Conservation (phyloP, 2,113 vertebrate species). For the Trematocara marginatum region DNA sequence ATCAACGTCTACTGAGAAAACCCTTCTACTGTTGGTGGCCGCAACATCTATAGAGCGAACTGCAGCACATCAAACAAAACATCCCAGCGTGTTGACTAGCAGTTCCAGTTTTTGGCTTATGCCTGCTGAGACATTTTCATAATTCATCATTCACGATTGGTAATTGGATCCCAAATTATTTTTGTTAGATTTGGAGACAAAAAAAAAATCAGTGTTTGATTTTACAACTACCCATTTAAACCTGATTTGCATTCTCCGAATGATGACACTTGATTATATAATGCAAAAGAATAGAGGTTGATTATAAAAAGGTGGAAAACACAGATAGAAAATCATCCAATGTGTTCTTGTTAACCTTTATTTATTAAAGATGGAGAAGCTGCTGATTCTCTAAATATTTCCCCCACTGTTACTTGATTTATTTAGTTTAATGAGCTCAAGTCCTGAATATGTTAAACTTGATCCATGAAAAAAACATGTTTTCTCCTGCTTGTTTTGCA, state of each 20-base stretch:
- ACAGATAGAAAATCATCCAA: neutral
- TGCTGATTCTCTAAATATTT: neutral
- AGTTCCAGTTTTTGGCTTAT: neutral
- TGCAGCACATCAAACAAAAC: neutral
- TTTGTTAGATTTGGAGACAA: conserved; percentile 7
- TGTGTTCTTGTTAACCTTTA: neutral
- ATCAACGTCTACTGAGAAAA: neutral
- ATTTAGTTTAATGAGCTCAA: neutral
- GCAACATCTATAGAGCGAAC: neutral
- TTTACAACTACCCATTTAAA: conserved; percentile 2
- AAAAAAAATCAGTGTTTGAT: conserved; percentile 15
- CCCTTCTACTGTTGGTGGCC: neutral
- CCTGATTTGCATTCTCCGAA: neutral
- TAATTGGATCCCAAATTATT: conserved; percentile 20
- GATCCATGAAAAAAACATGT: neutral
- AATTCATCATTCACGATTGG: conserved; percentile 19
- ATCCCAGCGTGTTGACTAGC: neutral
- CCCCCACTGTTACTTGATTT: neutral
- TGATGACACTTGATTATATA: conserved; percentile 2
- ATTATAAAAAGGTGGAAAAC: conserved; percentile 5
- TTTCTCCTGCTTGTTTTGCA: neutral
- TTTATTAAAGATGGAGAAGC: neutral
- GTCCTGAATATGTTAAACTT: neutral
- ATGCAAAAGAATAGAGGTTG: conserved; percentile 9
- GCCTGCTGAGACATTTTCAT: neutral